Conservation (phyloP, 1,140 invertebrate species). For the Drosophila aff. region DNA sequence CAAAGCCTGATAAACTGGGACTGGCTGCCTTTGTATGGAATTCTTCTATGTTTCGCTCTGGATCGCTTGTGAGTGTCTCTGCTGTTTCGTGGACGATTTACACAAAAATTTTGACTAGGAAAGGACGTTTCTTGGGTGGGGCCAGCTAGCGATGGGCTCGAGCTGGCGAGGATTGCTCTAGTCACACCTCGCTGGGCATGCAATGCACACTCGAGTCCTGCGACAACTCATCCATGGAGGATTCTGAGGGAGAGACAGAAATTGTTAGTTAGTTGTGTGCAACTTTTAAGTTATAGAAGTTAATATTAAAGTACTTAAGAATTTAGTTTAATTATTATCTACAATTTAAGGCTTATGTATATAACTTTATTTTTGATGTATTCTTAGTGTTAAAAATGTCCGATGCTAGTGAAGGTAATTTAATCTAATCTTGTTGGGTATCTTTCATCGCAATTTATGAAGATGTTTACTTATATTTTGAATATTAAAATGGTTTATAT, state of each 20-base stretch:
- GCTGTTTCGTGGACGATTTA: slow-evolving; percentile 48
- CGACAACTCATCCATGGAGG: slow-evolving; percentile 92
- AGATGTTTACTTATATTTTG: background rate
- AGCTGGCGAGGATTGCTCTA: slow-evolving; percentile 75
- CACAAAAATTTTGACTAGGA: slow-evolving; percentile 84
- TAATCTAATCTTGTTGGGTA: too few species aligned
- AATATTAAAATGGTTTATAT: background rate
- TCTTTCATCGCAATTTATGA: too few species aligned
- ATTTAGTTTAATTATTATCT: too few species aligned
- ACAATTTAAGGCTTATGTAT: too few species aligned
- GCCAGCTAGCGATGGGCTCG: slow-evolving; percentile 68
- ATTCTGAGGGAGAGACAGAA: slow-evolving; percentile 86
- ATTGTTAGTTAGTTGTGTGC: background rate
- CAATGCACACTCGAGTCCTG: slow-evolving; percentile 92
- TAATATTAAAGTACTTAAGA: too few species aligned
- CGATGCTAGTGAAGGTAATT: background rate
- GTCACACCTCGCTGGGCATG: slow-evolving; percentile 91
- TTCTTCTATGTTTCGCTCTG: slow-evolving; percentile 5
- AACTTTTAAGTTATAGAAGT: background rate
- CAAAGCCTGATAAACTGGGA: slow-evolving; percentile 63
- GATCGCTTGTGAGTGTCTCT: slow-evolving; percentile 29
- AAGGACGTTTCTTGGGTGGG: slow-evolving; percentile 68
- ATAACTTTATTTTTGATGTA: too few species aligned
- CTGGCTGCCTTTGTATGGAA: slow-evolving; percentile 40
- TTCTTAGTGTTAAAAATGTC: too few species aligned